These are phyloP conservation scores for Campylomormyrus numenius DNA, from an alignment of 2,113 vertebrate genomes.

Conservation along the genomic window DNA sequence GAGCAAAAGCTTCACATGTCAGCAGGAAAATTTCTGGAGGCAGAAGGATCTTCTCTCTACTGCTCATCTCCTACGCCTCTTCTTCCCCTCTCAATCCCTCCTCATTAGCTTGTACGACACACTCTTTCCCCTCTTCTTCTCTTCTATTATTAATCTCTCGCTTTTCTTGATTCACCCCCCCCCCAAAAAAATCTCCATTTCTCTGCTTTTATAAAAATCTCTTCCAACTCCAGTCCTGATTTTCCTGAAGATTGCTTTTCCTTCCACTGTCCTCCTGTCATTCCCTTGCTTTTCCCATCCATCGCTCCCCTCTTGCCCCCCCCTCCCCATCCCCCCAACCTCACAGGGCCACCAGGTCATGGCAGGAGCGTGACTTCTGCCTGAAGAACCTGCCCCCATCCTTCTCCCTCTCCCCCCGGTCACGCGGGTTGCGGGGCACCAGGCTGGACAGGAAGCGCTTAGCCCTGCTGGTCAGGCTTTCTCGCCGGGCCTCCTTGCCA, in stretches of 20 bases:
- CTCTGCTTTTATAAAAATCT: not conserved
- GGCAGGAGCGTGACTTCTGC: conserved; percentile 83
- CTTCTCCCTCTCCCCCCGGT: conserved; percentile 52
- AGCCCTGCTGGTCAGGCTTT: conserved; percentile 79
- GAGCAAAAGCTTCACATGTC: not conserved
- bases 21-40: not conserved
- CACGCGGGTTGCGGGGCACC: conserved; percentile 68
- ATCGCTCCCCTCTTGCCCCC: not conserved
- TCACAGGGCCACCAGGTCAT: conserved; percentile 69
- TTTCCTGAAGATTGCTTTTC: not conserved
- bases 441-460: conserved; percentile 78
- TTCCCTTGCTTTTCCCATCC: not conserved
- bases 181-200: not conserved
- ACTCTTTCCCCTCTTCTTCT: not conserved
- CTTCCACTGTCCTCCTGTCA: not conserved
- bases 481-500: conserved; percentile 52
- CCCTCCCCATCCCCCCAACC: not conserved
- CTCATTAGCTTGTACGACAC: not conserved
- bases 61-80: not conserved
- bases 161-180: not conserved
- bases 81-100: not conserved
- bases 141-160: not conserved
- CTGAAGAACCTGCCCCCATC: conserved; percentile 72
- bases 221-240: not conserved
- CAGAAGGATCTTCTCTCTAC: not conserved